Percentiles rank a stretch among this genome's conserved stretches.
phyloP scores from a whole-genome alignment of 2,113 vertebrate species.

The Piaya cayana region DNA sequence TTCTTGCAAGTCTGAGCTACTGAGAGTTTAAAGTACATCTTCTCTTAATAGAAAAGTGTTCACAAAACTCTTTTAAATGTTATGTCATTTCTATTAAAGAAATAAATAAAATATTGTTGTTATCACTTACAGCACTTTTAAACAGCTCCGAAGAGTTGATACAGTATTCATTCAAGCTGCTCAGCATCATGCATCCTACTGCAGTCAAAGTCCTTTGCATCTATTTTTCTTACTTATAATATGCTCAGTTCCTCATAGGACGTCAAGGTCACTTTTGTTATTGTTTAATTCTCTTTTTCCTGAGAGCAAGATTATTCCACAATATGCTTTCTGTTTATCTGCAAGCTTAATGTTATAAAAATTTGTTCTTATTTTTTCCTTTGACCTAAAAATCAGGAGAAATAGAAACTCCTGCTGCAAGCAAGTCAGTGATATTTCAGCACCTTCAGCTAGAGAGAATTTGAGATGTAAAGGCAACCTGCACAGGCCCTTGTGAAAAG shows the following conservation, averaged over 20 bases:
- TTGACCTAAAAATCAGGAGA: neutral
- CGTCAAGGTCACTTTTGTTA: constrained; percentile 5
- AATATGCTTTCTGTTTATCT: constrained; percentile 38
- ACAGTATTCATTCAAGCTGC: neutral
- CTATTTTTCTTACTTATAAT: constrained; percentile 23
- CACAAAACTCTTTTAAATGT: neutral
- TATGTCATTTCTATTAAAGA: neutral
- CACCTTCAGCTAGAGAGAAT: constrained; percentile 14
- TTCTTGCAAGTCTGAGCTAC: neutral
- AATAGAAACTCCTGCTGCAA: constrained; percentile 16
- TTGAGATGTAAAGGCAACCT: constrained; percentile 5
- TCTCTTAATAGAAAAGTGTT: neutral
- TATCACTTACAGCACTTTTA: neutral
- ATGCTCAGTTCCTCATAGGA: neutral
- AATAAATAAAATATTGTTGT: constrained; percentile 7
- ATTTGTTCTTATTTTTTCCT: neutral
- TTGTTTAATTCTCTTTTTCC: neutral
- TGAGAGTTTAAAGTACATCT: neutral
- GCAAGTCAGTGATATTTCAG: neutral
- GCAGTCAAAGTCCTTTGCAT: neutral
- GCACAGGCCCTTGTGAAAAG: neutral
- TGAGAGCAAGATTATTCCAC: neutral
- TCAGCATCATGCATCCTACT: neutral
- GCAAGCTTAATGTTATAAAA: neutral
- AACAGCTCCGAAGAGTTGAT: neutral